Base-by-base conservation (phyloP, 2,888 invertebrate species). In the Papilio demoleus region DNA sequence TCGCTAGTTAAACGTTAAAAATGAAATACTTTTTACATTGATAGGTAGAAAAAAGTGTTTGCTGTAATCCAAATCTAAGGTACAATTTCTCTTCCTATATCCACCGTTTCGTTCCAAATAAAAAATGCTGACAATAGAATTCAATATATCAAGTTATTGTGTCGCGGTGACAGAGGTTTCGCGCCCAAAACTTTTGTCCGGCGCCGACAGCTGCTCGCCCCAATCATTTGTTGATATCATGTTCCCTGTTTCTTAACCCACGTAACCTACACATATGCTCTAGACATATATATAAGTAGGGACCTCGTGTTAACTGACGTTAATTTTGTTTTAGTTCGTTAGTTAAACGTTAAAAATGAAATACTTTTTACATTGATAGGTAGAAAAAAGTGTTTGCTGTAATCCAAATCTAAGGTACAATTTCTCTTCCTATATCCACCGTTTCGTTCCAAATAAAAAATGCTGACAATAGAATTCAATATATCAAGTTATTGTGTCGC, bases 121-220 rank as follows among this genome's bases (percentile, higher is more conserved):
- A 63, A 63, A 63, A 50, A 34, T 27, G 34, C 50, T 36, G 34
- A 63, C 63, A 63, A 45, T 63, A n/a, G 63, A 50, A 50, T 63
- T 63, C 63, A 47, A 63, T 63, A 63, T 63, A 63, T 63, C 63
- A 63, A 63, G 63, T 63, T 53, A 65, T 65, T 65, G 65, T 65
- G 65, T 56, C 40, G 24, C 31, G 19, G 40, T 65, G 65, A 65
- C 38, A 38, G 17, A 50, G 65, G 65, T 59, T 65, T 24, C 38
- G 50, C 65, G 53, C 56, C 53, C 38, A 4, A 56, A 65, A 65
- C 65, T 65, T 65, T 65, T 65, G 65, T 65, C 65, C 65, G 38
- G 38, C 19, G 38, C 22, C 24, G 65, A 65, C 65, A 65, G 65
- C 50, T 47, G 64, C 38, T 53, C 36, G 56, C 38, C 22, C 38